phyloP scores from a whole-genome alignment of 2,797 vertebrate species.

The Prionace glauca region DNA sequence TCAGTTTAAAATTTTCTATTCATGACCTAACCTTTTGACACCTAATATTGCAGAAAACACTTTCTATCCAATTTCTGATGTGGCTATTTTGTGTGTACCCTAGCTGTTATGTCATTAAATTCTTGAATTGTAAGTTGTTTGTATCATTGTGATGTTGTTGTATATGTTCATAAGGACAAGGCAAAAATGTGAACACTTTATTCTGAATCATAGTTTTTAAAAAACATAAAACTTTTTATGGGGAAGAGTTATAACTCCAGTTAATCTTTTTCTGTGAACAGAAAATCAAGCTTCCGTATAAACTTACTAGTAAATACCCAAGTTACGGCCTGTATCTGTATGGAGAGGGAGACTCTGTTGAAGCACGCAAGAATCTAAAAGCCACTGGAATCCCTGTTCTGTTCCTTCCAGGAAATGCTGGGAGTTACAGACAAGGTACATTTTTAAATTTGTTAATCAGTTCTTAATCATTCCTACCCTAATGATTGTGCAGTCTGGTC shows the following conservation, averaged over 20 bases:
- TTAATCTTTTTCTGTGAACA: not conserved
- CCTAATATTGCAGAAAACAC: not conserved
- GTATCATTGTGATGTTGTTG: not conserved
- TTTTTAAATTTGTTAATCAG: not conserved
- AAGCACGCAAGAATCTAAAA: constrained; percentile 76
- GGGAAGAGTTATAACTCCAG: not conserved
- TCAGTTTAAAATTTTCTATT: not conserved
- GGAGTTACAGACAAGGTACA: constrained; percentile 91
- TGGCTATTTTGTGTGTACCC: not conserved
- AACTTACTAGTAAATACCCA: constrained; percentile 72
- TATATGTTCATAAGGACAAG: not conserved
- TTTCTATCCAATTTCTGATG: not conserved
- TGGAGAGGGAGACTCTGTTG: constrained; percentile 80
- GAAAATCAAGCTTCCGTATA: constrained; percentile 79
- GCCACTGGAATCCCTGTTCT: constrained; percentile 86
- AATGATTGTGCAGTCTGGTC: not conserved
- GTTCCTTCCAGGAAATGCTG: constrained; percentile 92
- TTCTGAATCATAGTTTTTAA: not conserved
- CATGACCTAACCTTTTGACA: not conserved
- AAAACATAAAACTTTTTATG: not conserved
- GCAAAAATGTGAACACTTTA: not conserved
- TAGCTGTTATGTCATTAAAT: not conserved
- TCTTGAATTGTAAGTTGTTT: not conserved
- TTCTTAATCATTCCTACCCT: not conserved
- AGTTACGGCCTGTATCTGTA: constrained; percentile 92